Evolutionary conservation across 2,797 vertebrate species (phyloP).

Genomic region (Amniataba percoides): DNA sequence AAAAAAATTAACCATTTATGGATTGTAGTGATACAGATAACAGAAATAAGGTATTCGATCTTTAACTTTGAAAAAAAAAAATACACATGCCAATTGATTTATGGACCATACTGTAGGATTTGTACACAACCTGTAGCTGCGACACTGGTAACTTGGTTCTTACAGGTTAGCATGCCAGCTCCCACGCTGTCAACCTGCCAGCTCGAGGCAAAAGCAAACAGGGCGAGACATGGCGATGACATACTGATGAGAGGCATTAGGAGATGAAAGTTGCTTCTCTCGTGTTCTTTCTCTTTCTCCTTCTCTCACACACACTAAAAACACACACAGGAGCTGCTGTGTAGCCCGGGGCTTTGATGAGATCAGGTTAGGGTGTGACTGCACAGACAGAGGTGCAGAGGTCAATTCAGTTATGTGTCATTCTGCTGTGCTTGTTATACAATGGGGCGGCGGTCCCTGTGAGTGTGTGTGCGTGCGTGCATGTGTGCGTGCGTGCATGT

Average conservation of each 20-base stretch:
- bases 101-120: neutral
- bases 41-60: no score
- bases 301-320: slow-evolving; percentile 28
- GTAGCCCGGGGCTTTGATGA: slow-evolving; percentile 58
- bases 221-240: slow-evolving; percentile 60
- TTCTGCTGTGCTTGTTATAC: slow-evolving; percentile 70
- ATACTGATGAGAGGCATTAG: slow-evolving; percentile 62
- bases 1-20: neutral
- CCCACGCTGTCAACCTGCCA: slow-evolving; percentile 61
- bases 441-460: slow-evolving; percentile 56
- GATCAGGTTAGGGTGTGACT: slow-evolving; percentile 79
- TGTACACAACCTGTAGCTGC: neutral
- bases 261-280: slow-evolving; percentile 67
- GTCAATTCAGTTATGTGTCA: slow-evolving; percentile 77
- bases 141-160: neutral
- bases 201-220: slow-evolving; percentile 43
- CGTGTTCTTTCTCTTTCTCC: slow-evolving; percentile 37
- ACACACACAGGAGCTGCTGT: slow-evolving; percentile 63
- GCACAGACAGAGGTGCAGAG: slow-evolving; percentile 66
- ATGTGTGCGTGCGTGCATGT: slow-evolving; percentile 13
- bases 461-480: slow-evolving; percentile 17
- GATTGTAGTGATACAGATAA: neutral
- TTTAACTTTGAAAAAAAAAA: neutral
- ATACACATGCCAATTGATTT: neutral
- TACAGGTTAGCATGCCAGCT: slow-evolving; percentile 15